phyloP scores from a whole-genome alignment of 2,113 vertebrate genomes.

The Seriola rivoliana region DNA sequence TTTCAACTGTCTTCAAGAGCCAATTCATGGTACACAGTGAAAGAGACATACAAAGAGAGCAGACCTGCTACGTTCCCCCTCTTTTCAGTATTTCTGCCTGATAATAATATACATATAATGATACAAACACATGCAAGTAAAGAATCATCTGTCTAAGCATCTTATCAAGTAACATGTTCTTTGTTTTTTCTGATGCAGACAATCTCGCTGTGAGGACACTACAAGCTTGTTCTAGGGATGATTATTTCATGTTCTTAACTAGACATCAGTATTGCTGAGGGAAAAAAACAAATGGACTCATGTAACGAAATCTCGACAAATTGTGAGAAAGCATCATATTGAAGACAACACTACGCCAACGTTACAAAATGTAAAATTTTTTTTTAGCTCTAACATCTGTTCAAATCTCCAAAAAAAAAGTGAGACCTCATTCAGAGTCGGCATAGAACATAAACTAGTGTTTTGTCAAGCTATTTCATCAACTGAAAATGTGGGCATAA shows the following conservation, averaged over 20 bases:
- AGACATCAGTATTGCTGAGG: constrained; percentile 50
- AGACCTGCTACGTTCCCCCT: constrained; percentile 54
- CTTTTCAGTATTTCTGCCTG: constrained; percentile 56
- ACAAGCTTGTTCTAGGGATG: constrained; percentile 70
- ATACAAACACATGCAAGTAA: constrained; percentile 68
- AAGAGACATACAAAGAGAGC: constrained; percentile 75
- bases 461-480: constrained; percentile 81
- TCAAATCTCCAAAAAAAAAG: constrained; percentile 46
- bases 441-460: constrained; percentile 75
- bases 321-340: constrained; percentile 66
- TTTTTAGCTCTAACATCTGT: constrained; percentile 70
- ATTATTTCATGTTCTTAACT: constrained; percentile 75
- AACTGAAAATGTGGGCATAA: constrained; percentile 79
- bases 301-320: constrained; percentile 74
- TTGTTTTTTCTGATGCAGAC: constrained; percentile 62
- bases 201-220: constrained; percentile 59
- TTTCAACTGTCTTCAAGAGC: constrained; percentile 84
- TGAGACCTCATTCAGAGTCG: constrained; percentile 54
- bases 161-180: constrained; percentile 75
- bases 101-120: constrained; percentile 37
- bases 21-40: constrained; percentile 77
- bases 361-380: constrained; percentile 51
- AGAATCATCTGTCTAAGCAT: constrained; percentile 71
- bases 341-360: constrained; percentile 27
- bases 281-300: constrained; percentile 60